Conservation (phyloP, 2,797 vertebrate species). For the Pseudochromis fuscus region DNA sequence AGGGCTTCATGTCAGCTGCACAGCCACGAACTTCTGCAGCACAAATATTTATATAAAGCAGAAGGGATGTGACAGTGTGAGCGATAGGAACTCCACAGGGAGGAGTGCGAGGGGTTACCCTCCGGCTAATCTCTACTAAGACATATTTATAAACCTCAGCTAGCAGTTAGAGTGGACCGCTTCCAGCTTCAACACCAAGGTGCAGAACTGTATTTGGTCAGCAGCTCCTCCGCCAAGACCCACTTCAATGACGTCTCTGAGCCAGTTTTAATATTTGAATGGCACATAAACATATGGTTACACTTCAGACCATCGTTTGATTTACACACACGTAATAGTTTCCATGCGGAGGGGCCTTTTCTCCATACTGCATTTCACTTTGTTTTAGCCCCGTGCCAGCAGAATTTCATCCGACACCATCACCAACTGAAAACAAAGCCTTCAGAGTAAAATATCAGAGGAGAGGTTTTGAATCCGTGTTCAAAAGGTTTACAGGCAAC, state of each 20-base stretch:
- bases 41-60: constrained; percentile 77
- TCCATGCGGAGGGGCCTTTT: constrained; percentile 50
- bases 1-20: constrained; percentile 36
- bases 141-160: constrained; percentile 75
- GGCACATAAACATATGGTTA: constrained; percentile 61
- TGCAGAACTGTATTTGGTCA: constrained; percentile 64
- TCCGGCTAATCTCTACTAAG: constrained; percentile 66
- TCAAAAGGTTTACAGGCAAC: constrained; percentile 17
- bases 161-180: constrained; percentile 58
- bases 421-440: constrained; percentile 29
- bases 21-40: constrained; percentile 50
- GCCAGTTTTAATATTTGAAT: constrained; percentile 48
- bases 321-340: constrained; percentile 59
- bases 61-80: constrained; percentile 68
- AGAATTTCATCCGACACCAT: constrained; percentile 45
- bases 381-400: constrained; percentile 41
- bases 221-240: constrained; percentile 12
- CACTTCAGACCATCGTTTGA: constrained; percentile 53
- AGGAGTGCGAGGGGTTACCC: constrained; percentile 55
- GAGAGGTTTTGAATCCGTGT: neutral
- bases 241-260: constrained; percentile 32
- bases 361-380: constrained; percentile 48
- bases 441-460: constrained; percentile 6
- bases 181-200: constrained; percentile 58
- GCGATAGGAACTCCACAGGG: constrained; percentile 60